Base-by-base conservation (phyloP, 2,888 invertebrate species). In the Hirtodrosophila alboralis region DNA sequence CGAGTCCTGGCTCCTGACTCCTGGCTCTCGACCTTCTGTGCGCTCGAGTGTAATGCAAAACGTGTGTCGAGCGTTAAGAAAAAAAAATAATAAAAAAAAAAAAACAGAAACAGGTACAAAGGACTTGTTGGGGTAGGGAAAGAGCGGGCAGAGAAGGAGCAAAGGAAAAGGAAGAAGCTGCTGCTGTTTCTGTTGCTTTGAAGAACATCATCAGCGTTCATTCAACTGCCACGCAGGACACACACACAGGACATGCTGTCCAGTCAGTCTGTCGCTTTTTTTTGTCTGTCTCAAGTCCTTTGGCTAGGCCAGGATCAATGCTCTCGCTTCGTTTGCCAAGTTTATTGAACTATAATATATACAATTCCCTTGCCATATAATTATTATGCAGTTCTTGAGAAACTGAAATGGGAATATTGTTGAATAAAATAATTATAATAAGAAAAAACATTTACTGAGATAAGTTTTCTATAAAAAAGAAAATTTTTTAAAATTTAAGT, bases 321-420 rank as follows among this genome's bases (percentile, higher is more conserved):
- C 14, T 63, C 84, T 63, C 84, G 75, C 59, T 37, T 34, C 23
- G 18, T 30, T 14, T 37, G 18, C 43, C 49, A 54, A 76, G 83
- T 86, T 86, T 88, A 73, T 84, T 86, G 88, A 76, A 80, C 87
- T 68, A 65, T 64, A 58, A 69, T 49, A 41, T 37, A 33, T 65
- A 4, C 18, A 3, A 1, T 65, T 44, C 30, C 64, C 16, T 18
- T 6, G 7, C 8, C 18, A 3, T 16, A 48, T 23, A 57, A 58
- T 58, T 51, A 67, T 43, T 34, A 33, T 56, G 27, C 8, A 28
- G 26, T 56, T 21, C 65, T 65, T 9, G 58, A 53, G 43, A 5
- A 18, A 5, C 45, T 45, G 54, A 34, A 33, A 30, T 34, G 28
- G 43, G n/a, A n/a, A n/a, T n/a, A n/a, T n/a, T n/a, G n/a, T n/a